Base-by-base conservation (phyloP, 1,140 invertebrate genomes). In the Euwallacea fornicatus region DNA sequence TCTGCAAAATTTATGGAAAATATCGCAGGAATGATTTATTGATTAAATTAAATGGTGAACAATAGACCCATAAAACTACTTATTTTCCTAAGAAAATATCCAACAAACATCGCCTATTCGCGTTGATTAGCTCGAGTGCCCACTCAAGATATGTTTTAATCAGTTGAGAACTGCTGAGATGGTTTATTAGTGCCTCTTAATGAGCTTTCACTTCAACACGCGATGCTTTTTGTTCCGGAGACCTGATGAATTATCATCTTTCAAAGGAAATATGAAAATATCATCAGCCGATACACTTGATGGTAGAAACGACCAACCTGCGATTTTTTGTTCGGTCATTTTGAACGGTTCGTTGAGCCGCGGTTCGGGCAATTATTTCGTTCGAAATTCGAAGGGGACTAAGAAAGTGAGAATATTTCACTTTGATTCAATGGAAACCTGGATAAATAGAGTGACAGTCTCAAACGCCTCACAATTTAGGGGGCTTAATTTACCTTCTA, bases 141-240 rank as follows among this genome's bases (percentile, higher is more conserved):
- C 21, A 33, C 21, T 33, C 21, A 33, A 33, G 21, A 33, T 33
- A 60, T 33, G 41, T 60, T 60, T 60, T 60, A 60, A 60, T 60
- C 58, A 60, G 58, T 42, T 60, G 58, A 41, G 33, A 60, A 60
- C 58, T 33, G 41, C 41, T 60, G 8, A 42, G 58, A 60, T 60
- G 58, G 8, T 60, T 60, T 60, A 60, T 60, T 60, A 60, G 58
- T 9, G 42, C 10, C 15, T 33, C 42, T 60, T 60, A 60, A 60
- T 60, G 58, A 60, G 58, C 58, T 33, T 60, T 60, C 58, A 60
- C 58, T 60, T 60, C 58, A 60, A 42, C 58, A 60, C 58, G 58
- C 58, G 58, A 60, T 60, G 33, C 42, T 60, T 60, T 60, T 60
- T 60, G 33, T 60, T 60, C 58, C 10, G 16, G 58, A 21, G 10